Base-by-base conservation (phyloP, 2,888 invertebrate species). In the Platynereis dumerilii region DNA sequence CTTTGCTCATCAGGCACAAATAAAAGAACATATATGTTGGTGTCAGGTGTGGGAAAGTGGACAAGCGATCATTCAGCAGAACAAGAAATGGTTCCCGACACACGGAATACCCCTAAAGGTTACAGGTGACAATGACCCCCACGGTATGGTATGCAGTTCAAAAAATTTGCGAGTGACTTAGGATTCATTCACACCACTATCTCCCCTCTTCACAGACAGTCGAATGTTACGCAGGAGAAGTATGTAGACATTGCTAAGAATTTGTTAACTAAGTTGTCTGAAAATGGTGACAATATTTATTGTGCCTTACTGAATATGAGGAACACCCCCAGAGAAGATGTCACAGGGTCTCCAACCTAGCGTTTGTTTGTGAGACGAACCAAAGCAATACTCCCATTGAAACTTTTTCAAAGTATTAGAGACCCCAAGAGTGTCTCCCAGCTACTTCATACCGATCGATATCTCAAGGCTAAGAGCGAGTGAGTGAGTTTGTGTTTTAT, bases 261-360 rank as follows among this genome's bases (percentile, higher is more conserved):
- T 2, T 27, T 66, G 53, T 44, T 66, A 22, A 52, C 12, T 22
- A 66, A 67, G 34, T 53, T 54, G 20, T 3, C 27, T 5, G 26
- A 64, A 53, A 15, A 53, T 39, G 29, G 42, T 2, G 17, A 27
- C 10, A 60, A 67, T 27, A 60, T 45, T 10, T 67, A 67, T 44
- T 60, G 66, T 44, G 67, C 66, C 10, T 55, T 66, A 27, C 52
- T 67, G 17, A 58, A 59, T 29, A 2, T 42, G 2, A 60, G 67
- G 28, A 67, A 67, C 48, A 67, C 67, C 5, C 67, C 67, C 7
- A 54, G 67, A 39, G 66, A 67, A 28, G 60, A 60, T 17, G 28
- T n/a, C 7, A 34, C 34, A 17, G 66, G 67, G 7, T 67, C 67
- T 29, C 65, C n/a, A n/a, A n/a, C n/a, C n/a, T n/a, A n/a, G n/a